phyloP scores from a whole-genome alignment of 2,888 invertebrate species.

The Drosophila merina region DNA sequence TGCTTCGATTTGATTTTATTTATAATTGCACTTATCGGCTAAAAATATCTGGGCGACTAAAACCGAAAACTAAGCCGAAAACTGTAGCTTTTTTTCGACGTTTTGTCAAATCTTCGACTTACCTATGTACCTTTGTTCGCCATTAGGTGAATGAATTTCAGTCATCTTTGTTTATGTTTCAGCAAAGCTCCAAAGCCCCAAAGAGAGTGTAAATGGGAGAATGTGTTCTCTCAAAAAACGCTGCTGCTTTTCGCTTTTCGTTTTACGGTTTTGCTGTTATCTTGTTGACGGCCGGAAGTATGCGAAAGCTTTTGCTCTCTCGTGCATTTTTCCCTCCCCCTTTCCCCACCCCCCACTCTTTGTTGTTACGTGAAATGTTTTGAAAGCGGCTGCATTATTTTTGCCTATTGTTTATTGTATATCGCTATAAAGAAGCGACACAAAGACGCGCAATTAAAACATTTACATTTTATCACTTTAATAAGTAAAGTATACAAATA shows the following conservation, averaged over 20 bases:
- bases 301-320: conserved; percentile 56
- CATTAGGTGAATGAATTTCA: conserved; percentile 32
- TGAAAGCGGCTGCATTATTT: conserved; percentile 44
- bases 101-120: conserved; percentile 2
- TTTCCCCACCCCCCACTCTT: conserved; percentile 15
- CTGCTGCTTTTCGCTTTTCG: conserved; percentile 29
- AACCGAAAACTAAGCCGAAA: not conserved
- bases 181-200: conserved; percentile 4
- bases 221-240: conserved; percentile 70
- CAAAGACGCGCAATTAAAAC: conserved; percentile 38
- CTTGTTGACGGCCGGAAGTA: conserved; percentile 67
- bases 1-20: not conserved
- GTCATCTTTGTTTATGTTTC: conserved; percentile 72
- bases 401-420: conserved; percentile 50
- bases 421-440: conserved; percentile 27
- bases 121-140: conserved; percentile 9
- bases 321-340: conserved; percentile 2
- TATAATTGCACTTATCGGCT: conserved; percentile 1
- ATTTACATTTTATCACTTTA: conserved; percentile 12
- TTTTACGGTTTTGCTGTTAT: conserved; percentile 43
- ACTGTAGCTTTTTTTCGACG: not conserved
- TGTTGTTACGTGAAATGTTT: conserved; percentile 69
- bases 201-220: conserved; percentile 9
- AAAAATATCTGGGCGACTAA: not conserved
- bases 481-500: not conserved